phyloP scores from a whole-genome alignment of 2,113 vertebrate species.

The Ceyx cyanopectus region DNA sequence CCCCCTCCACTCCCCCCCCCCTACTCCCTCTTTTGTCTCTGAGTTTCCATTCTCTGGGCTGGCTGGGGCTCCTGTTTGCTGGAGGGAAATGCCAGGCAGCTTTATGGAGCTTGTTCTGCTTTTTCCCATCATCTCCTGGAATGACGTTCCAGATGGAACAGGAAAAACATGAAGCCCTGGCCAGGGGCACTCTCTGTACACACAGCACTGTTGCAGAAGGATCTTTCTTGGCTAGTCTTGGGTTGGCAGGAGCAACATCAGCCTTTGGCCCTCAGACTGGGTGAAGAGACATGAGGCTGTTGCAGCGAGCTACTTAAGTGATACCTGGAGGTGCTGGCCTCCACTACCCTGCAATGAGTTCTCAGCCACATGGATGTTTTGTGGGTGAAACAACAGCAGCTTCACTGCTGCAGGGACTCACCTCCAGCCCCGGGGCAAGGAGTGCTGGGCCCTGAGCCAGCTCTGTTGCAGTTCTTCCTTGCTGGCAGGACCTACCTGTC shows the following conservation, averaged over 20 bases:
- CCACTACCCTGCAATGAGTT: neutral
- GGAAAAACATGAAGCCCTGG: neutral
- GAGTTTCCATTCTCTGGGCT: constrained; percentile 12
- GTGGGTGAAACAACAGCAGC: neutral
- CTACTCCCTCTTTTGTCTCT: neutral
- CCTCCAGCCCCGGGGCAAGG: neutral
- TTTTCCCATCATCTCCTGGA: constrained; percentile 7
- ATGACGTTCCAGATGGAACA: neutral
- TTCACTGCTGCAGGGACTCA: accelerated
- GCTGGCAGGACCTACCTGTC: neutral
- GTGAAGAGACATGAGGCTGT: neutral
- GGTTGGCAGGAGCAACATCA: neutral
- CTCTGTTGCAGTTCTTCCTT: neutral
- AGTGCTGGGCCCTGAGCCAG: neutral
- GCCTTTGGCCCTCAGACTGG: neutral
- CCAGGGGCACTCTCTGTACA: neutral
- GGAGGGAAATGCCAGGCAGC: constrained; percentile 5
- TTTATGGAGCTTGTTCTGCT: constrained; percentile 23
- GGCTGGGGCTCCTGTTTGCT: constrained; percentile 28
- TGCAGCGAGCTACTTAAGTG: accelerated
- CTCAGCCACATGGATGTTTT: neutral
- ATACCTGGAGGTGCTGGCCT: neutral
- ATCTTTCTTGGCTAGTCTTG: neutral
- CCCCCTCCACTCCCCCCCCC: neutral
- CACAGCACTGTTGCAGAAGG: neutral